phyloP scores from a whole-genome alignment of 2,797 vertebrate genomes.

The Siniperca obscura region DNA sequence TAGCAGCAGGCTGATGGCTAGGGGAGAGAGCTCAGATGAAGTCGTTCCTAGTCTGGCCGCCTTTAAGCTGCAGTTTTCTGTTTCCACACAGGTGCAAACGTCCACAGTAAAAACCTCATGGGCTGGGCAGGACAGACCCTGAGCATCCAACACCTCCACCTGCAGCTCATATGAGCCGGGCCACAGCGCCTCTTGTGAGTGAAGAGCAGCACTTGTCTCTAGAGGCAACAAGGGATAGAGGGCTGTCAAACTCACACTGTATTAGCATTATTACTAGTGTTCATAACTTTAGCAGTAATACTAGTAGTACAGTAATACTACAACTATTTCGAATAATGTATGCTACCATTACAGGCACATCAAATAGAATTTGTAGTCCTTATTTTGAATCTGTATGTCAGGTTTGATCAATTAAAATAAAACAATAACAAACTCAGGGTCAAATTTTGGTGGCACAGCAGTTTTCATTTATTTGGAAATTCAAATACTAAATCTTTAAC shows the following conservation, averaged over 20 bases:
- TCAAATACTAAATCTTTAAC: not conserved
- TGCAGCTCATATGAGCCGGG: conserved; percentile 75
- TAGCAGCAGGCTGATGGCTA: conserved; percentile 75
- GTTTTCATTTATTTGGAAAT: not conserved
- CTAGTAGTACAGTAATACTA: not conserved
- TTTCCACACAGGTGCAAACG: conserved; percentile 79
- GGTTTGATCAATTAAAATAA: not conserved
- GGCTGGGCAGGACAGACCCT: conserved; percentile 77
- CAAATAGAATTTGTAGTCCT: not conserved
- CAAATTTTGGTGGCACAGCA: no score
- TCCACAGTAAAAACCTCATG: conserved; percentile 72
- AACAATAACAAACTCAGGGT: not conserved
- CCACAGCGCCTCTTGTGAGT: conserved; percentile 74
- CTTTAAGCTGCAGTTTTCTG: conserved; percentile 5
- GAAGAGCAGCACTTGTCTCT: conserved; percentile 79
- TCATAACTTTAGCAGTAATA: not conserved
- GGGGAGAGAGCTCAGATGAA: conserved; percentile 50
- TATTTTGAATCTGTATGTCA: not conserved
- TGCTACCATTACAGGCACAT: not conserved
- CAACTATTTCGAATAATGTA: not conserved
- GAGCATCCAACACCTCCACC: conserved; percentile 76
- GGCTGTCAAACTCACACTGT: conserved; percentile 1
- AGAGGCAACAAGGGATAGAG: not conserved
- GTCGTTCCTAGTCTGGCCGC: rapidly evolving
- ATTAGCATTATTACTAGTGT: not conserved